These are phyloP conservation scores for Mycalesis mineus DNA, from an alignment of 2,888 invertebrate species.

Conservation along the genomic window DNA sequence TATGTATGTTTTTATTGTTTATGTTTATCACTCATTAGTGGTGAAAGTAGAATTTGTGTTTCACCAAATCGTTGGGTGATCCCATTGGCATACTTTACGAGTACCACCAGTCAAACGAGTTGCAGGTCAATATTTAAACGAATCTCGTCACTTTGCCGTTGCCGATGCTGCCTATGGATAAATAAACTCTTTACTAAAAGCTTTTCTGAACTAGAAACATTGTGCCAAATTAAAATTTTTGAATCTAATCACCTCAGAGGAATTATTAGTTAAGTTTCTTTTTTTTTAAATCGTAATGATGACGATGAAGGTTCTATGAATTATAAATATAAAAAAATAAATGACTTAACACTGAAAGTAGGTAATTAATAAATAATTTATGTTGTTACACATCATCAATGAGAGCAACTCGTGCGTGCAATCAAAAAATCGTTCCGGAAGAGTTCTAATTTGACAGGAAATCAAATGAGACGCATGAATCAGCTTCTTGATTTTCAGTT, in stretches of 20 bases:
- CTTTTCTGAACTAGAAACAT: neutral
- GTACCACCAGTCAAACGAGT: slow-evolving; percentile 30
- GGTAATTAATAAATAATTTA: neutral
- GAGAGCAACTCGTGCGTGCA: slow-evolving; percentile 3
- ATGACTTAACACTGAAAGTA: neutral
- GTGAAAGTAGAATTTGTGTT: slow-evolving; percentile 53
- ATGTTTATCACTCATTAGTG: slow-evolving; percentile 43
- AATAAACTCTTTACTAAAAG: neutral
- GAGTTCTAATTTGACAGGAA: slow-evolving; percentile 16
- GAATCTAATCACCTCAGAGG: too few species aligned
- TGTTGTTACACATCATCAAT: slow-evolving; percentile 1
- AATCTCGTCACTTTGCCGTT: slow-evolving; percentile 18
- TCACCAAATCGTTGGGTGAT: slow-evolving; percentile 34
- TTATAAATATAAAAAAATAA: too few species aligned
- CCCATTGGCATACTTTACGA: slow-evolving; percentile 33
- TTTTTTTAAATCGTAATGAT: too few species aligned
- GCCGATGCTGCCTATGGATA: neutral
- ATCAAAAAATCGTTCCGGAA: slow-evolving; percentile 4
- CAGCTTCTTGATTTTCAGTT: neutral
- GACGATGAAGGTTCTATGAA: too few species aligned
- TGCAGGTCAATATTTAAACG: slow-evolving; percentile 28
- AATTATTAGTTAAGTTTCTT: too few species aligned
- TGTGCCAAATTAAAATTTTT: too few species aligned
- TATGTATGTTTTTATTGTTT: slow-evolving; percentile 62
- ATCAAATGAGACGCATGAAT: slow-evolving; percentile 9